Evolutionary conservation across 1,140 invertebrate species (phyloP), one percentile per base, ranked within the genome.

Genomic region (Liolophura sinensis): DNA sequence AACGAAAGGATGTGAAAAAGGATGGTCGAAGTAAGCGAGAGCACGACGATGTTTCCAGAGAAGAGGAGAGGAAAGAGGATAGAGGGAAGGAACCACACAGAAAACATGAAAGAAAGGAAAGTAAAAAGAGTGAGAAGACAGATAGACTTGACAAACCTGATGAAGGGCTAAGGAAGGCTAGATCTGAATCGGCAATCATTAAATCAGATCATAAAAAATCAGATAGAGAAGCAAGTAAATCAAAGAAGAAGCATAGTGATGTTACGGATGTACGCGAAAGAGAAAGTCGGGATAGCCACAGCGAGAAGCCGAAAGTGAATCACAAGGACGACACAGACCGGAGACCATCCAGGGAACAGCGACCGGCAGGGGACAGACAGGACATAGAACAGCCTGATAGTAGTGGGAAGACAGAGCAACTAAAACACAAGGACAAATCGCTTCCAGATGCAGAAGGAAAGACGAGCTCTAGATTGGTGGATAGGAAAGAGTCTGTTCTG

Each of bases 11-110:
- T n/a, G 20, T 22, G 25, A 48, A 20, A 22, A 54, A 54, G 49
- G 56, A 31, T 31, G 54, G 47, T 46, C 18, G 18, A 55, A 40
- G 51, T 27, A 60, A 60, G 15, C 15, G 15, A 15, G 25, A 24
- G 12, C 12, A 3, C 20, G 49, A 31, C 12, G 49, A 24, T 24
- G 50, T 18, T 18, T 7, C 20, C 20, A 58, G 27, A 18, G 27
- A 31, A 18, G 18, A 20, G 7, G 56, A 58, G 6, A 58, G 27
- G 15, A 27, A 58, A 20, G 51, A 54, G 51, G 51, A 54, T 24
- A 54, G 24, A 54, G 55, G 89, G 87, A 80, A 95, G 96, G 25
- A 94, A 94, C 55, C 94, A 96, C 47, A 91, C 92, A 80, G 91
- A 91, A 92, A 73, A 18, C 52, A 64, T 24, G 46, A 70, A 66